Conservation (phyloP, 1,140 invertebrate species). For the Drosophila navojoa region DNA sequence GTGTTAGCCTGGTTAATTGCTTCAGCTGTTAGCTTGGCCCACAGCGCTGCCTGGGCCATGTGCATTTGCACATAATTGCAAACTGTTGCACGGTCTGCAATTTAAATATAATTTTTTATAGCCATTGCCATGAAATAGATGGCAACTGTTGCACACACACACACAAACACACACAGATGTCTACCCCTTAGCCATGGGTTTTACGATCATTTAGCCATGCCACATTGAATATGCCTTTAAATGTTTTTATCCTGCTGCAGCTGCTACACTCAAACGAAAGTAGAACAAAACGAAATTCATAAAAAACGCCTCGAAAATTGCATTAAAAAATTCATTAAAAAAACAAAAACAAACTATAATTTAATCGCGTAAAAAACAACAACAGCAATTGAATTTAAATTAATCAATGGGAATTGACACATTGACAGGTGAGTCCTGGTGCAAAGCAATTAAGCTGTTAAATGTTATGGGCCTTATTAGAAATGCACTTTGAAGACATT, state of each 20-base stretch:
- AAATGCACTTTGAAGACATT: slow-evolving; percentile 2
- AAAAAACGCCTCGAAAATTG: slow-evolving; percentile 9
- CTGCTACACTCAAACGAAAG: slow-evolving; percentile 6
- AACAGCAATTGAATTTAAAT: not conserved
- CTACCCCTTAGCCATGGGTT: slow-evolving; percentile 57
- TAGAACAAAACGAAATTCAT: slow-evolving; percentile 26
- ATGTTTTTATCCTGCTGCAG: slow-evolving; percentile 44
- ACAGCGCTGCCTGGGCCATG: slow-evolving; percentile 15
- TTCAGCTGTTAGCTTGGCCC: not conserved
- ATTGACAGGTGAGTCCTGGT: slow-evolving; percentile 25
- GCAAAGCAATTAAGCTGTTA: not conserved
- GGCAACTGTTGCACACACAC: slow-evolving; percentile 67
- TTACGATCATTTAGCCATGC: slow-evolving; percentile 69
- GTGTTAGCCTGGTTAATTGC: slow-evolving; percentile 15
- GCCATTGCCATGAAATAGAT: slow-evolving; percentile 42
- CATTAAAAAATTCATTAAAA: slow-evolving; percentile 15
- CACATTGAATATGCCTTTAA: slow-evolving; percentile 66
- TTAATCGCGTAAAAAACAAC: slow-evolving; percentile 12
- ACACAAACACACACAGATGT: slow-evolving; percentile 13
- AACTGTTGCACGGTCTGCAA: slow-evolving; percentile 71
- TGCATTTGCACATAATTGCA: slow-evolving; percentile 77
- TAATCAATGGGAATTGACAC: not conserved
- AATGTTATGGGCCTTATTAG: slow-evolving; percentile 1
- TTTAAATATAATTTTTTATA: slow-evolving; percentile 43
- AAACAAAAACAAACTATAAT: slow-evolving; percentile 14